Percentiles rank a stretch among this genome's conserved stretches.
phyloP scores from a whole-genome alignment of 2,797 vertebrate genomes.

The Phalanger gymnotis region DNA sequence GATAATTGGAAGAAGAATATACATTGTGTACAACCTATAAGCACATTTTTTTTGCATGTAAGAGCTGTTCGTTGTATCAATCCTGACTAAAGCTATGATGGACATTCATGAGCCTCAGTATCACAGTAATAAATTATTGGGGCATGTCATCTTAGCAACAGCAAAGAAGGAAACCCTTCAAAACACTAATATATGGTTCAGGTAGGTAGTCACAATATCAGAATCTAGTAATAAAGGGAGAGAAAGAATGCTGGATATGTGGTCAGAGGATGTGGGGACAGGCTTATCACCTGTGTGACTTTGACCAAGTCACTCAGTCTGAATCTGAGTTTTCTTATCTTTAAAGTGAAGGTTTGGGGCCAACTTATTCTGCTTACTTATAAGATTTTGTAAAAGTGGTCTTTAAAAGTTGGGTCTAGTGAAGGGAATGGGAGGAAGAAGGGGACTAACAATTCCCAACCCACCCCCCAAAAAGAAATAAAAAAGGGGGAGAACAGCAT shows the following conservation, averaged over 20 bases:
- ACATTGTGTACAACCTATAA: fast-evolving
- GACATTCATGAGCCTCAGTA: not conserved
- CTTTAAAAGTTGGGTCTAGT: not conserved
- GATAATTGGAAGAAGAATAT: not conserved
- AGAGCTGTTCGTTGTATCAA: not conserved
- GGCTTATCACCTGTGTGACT: not conserved
- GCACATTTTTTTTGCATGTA: not conserved
- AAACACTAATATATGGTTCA: not conserved
- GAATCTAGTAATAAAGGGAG: not conserved
- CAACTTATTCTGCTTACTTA: not conserved
- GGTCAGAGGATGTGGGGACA: not conserved
- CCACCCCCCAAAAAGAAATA: not conserved
- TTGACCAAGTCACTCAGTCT: not conserved
- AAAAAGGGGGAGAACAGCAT: not conserved
- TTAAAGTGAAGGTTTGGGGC: not conserved
- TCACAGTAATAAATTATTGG: not conserved
- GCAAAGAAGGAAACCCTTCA: not conserved
- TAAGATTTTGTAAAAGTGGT: not conserved
- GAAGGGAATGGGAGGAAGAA: not conserved
- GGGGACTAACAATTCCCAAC: not conserved
- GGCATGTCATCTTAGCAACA: not conserved
- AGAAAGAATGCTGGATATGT: not conserved
- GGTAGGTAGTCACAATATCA: not conserved
- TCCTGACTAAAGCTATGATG: not conserved
- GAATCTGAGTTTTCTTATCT: not conserved